These are phyloP conservation scores for Drosophila nebulosa DNA, from an alignment of 1,140 invertebrate genomes.

Conservation along the genomic window DNA sequence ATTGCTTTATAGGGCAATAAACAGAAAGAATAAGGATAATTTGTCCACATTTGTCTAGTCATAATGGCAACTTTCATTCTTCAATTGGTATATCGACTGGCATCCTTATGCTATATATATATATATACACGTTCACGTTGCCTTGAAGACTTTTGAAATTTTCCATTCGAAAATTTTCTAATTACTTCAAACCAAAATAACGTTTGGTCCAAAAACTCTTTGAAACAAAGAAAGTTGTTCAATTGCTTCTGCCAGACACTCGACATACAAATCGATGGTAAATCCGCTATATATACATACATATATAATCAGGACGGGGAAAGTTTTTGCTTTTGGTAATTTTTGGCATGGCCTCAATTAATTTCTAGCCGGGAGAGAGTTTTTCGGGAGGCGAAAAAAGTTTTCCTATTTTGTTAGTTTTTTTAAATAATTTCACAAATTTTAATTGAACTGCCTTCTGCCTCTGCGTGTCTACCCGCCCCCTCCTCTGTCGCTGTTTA, in stretches of 20 bases:
- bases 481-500: neutral
- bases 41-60: too few relatives aligned
- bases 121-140: too few relatives aligned
- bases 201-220: constrained; percentile 25
- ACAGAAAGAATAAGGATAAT: neutral
- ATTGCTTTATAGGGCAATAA: neutral
- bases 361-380: constrained; percentile 23
- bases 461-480: neutral
- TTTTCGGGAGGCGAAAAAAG: constrained; percentile 25
- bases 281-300: constrained; percentile 13
- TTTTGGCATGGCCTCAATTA: constrained; percentile 53
- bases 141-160: neutral
- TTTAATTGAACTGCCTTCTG: constrained; percentile 55
- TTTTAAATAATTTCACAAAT: constrained; percentile 62
- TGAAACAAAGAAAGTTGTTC: constrained; percentile 37
- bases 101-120: too few relatives aligned
- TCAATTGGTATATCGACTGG: too few relatives aligned
- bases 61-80: too few relatives aligned
- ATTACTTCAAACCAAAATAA: constrained; percentile 39
- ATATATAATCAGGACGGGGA: constrained; percentile 20
- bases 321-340: constrained; percentile 20
- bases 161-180: constrained; percentile 43
- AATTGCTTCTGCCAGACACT: constrained; percentile 50
- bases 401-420: constrained; percentile 62
- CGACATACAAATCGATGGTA: constrained; percentile 58